A percentile compares a stretch with the other conserved stretches of the same genome.
Conservation (phyloP, 1,140 invertebrate species). For the Eubasilissa regina region DNA sequence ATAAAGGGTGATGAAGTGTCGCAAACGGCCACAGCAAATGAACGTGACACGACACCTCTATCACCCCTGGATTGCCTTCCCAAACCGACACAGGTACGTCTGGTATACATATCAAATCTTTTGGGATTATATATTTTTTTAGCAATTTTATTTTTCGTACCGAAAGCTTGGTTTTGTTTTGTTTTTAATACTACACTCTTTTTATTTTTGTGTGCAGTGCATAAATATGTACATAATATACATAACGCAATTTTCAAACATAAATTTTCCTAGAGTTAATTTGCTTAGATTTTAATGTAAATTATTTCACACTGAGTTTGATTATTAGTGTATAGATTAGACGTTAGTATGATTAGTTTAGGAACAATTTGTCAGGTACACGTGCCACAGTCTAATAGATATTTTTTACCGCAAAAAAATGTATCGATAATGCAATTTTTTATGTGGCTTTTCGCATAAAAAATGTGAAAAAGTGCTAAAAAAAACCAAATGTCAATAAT, state of each 20-base stretch:
- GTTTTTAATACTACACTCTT: conserved; percentile 5
- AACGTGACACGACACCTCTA: conserved; percentile 10
- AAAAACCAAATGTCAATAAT: too few relatives aligned
- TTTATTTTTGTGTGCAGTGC: conserved; percentile 2
- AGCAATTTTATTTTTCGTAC: conserved; percentile 40
- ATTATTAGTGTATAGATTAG: too few relatives aligned
- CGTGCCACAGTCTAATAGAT: too few relatives aligned
- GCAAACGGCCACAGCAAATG: conserved; percentile 29
- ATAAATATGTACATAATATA: not conserved
- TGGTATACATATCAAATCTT: not conserved
- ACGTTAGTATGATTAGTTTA: too few relatives aligned
- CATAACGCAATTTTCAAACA: not conserved
- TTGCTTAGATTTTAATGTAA: not conserved
- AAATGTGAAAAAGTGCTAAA: too few relatives aligned
- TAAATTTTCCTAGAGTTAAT: not conserved
- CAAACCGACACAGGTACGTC: conserved; percentile 66
- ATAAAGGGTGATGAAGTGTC: conserved; percentile 42
- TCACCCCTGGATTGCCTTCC: conserved; percentile 56
- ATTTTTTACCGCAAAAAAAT: too few relatives aligned
- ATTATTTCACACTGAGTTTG: too few relatives aligned
- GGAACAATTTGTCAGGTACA: too few relatives aligned
- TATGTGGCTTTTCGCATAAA: too few relatives aligned
- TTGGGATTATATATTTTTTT: conserved; percentile 10
- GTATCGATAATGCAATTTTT: too few relatives aligned
- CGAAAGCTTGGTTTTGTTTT: conserved; percentile 29